A percentile compares a stretch with the other conserved stretches of the same genome.
phyloP scores from a whole-genome alignment of 2,797 vertebrate species.

The Chromis chromis region DNA sequence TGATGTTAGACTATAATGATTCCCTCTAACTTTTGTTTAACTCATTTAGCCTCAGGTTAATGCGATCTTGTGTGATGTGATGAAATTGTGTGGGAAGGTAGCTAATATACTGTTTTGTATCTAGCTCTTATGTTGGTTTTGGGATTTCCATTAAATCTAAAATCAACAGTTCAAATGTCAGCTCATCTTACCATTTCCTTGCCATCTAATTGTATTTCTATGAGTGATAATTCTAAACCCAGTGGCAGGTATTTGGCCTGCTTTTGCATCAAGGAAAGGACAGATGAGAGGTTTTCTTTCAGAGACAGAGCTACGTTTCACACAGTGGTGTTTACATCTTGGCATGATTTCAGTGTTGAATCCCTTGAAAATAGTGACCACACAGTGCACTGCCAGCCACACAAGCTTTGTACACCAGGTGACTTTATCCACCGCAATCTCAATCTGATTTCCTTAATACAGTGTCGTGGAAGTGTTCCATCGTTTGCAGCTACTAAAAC shows the following conservation, averaged over 20 bases:
- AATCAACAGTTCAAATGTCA: too few relatives aligned
- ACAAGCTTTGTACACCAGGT: slow-evolving; percentile 20
- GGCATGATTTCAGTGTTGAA: slow-evolving; percentile 32
- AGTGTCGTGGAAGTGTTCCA: not conserved
- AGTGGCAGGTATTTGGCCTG: slow-evolving; percentile 1
- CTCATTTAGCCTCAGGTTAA: too few relatives aligned
- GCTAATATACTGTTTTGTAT: too few relatives aligned
- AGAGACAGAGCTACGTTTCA: slow-evolving; percentile 15
- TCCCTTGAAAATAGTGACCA: slow-evolving; percentile 19
- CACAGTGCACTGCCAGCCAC: slow-evolving; percentile 6
- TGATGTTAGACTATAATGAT: too few relatives aligned
- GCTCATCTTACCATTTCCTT: not conserved
- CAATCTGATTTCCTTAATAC: slow-evolving; percentile 20
- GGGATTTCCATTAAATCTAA: too few relatives aligned
- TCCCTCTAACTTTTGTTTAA: too few relatives aligned
- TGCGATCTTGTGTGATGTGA: too few relatives aligned
- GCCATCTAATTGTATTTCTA: slow-evolving; percentile 17
- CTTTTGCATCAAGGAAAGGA: not conserved
- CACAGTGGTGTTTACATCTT: slow-evolving; percentile 36
- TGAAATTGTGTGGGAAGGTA: too few relatives aligned
- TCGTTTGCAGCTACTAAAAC: slow-evolving; percentile 10
- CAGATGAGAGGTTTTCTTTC: slow-evolving; percentile 8
- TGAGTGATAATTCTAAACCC: slow-evolving; percentile 28
- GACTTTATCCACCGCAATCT: slow-evolving; percentile 11
- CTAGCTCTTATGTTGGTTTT: too few relatives aligned